Percentiles rank a stretch among this genome's conserved stretches.
Conservation (phyloP, 2,888 invertebrate genomes). For the Luperina nickerlii region DNA sequence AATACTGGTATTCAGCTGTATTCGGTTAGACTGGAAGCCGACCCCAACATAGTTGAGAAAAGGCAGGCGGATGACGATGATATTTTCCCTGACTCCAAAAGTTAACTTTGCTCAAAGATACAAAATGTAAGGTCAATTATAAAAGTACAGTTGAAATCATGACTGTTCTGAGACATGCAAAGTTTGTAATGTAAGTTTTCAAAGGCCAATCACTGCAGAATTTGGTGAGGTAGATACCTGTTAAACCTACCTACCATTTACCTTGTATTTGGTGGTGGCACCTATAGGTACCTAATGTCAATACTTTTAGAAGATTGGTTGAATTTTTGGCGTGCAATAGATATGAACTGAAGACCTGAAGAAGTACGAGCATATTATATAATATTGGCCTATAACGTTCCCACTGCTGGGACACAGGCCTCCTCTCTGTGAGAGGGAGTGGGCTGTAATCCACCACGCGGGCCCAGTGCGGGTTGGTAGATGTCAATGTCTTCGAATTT, state of each 20-base stretch:
- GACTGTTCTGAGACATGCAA: neutral
- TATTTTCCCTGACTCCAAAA: neutral
- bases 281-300: conserved; percentile 6
- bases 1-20: too few species aligned
- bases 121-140: neutral
- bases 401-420: too few species aligned
- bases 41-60: too few species aligned
- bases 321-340: neutral
- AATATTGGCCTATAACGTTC: too few species aligned
- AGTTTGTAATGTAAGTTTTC: neutral
- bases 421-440: too few species aligned
- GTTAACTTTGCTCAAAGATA: neutral
- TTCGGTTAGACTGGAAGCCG: too few species aligned
- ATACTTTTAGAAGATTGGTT: neutral
- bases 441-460: neutral
- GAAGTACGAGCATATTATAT: neutral
- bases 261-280: too few species aligned
- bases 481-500: neutral
- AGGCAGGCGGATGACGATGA: too few species aligned
- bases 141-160: neutral
- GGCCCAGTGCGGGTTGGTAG: neutral
- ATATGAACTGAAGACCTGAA: neutral
- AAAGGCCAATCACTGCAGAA: conserved; percentile 10
- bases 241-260: too few species aligned
- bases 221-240: conserved; percentile 9